Percentiles rank a stretch among this genome's conserved stretches.
These are phyloP conservation scores for Brachynemurus nebulosus DNA, from an alignment of 2,888 invertebrate species.

Conservation along the genomic window DNA sequence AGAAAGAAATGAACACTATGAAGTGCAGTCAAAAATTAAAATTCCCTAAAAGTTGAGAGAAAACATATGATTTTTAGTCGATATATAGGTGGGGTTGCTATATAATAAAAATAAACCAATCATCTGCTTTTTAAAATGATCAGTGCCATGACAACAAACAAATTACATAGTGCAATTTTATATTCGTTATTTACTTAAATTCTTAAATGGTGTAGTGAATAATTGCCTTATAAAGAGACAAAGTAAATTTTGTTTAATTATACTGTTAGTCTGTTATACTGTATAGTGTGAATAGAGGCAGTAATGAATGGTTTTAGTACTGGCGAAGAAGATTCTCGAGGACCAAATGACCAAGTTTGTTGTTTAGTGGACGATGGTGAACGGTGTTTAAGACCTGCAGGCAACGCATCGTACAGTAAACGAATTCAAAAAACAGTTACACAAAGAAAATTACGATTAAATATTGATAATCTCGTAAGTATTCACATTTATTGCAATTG, in stretches of 20 bases:
- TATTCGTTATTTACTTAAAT: no score
- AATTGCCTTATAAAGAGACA: no score
- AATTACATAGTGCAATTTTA: no score
- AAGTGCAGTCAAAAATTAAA: slow-evolving; percentile 4
- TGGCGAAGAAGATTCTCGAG: slow-evolving; percentile 80
- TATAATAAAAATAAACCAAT: slow-evolving; percentile 7
- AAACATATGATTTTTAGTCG: slow-evolving; percentile 4
- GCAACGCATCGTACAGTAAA: slow-evolving; percentile 93
- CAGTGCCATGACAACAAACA: slow-evolving; percentile 4
- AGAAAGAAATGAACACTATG: not conserved
- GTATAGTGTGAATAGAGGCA: no score
- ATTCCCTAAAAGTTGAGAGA: slow-evolving; percentile 6
- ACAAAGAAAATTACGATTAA: slow-evolving; percentile 77
- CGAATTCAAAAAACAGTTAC: slow-evolving; percentile 92
- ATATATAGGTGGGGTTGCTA: not conserved
- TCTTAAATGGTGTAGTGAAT: not conserved
- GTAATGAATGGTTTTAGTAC: slow-evolving; percentile 83
- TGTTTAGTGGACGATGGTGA: slow-evolving; percentile 83
- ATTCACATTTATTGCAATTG: no score
- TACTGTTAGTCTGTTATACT: no score
- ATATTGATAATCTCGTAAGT: slow-evolving; percentile 64
- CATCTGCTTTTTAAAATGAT: not conserved
- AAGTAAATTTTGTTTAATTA: no score
- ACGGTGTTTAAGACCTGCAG: slow-evolving; percentile 75
- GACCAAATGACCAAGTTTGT: slow-evolving; percentile 79